A percentile compares a stretch with the other conserved stretches of the same genome.
phyloP scores from a whole-genome alignment of 2,888 invertebrate genomes.

The Branchipolynoe longqiensis region DNA sequence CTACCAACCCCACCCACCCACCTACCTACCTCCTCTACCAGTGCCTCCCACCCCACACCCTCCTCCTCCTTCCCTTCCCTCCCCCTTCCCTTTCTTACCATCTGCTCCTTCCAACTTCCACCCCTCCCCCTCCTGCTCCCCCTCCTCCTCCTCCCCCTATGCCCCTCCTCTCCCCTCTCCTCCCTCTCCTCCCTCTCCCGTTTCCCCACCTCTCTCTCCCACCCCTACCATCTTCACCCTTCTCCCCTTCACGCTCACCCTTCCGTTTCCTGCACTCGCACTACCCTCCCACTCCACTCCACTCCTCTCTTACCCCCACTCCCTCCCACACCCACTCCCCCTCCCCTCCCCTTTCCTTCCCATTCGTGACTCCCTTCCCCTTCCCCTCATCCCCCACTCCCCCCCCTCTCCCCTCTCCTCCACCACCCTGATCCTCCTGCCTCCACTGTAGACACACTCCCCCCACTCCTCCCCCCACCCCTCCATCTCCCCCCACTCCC shows the following conservation, averaged over 20 bases:
- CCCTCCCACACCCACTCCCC: neutral
- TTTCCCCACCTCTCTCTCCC: neutral
- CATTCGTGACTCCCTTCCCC: neutral
- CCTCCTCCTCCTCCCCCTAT: neutral
- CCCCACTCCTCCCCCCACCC: no score
- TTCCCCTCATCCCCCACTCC: neutral
- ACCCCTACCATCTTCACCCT: neutral
- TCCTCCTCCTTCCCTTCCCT: neutral
- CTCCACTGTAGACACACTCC: no score
- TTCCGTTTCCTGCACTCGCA: neutral
- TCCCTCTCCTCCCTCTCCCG: neutral
- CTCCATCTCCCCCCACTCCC: no score
- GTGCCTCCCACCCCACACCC: neutral
- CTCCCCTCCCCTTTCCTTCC: neutral
- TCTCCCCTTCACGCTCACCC: slow-evolving; percentile 4
- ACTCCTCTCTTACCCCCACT: neutral
- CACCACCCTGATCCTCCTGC: neutral
- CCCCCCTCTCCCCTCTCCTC: neutral
- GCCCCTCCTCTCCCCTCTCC: neutral
- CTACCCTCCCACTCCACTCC: neutral
- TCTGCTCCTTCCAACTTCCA: neutral
- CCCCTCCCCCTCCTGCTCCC: neutral
- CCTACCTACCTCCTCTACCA: no score
- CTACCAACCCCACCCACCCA: no score
- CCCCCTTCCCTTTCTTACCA: neutral